Percentiles rank a stretch among this genome's conserved stretches.
Conservation (phyloP, 1,140 invertebrate genomes). For the Ptiloglossa arizonensis region DNA sequence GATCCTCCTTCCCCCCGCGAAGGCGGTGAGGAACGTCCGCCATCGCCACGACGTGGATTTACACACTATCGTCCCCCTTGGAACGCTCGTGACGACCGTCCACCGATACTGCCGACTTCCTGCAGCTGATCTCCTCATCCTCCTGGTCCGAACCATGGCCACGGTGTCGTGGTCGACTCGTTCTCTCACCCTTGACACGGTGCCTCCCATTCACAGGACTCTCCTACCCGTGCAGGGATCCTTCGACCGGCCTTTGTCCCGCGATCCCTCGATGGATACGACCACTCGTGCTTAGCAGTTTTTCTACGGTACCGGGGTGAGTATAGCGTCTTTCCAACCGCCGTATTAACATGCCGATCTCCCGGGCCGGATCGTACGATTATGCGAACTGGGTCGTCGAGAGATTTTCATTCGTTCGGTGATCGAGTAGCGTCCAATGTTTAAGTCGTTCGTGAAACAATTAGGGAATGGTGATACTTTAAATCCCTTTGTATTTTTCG, state of each 20-base stretch:
- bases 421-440: too few species aligned
- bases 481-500: too few species aligned
- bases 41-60: constrained; percentile 7
- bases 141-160: too few species aligned
- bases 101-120: constrained; percentile 28
- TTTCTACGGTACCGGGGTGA: constrained; percentile 21
- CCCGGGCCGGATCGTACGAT: not conserved
- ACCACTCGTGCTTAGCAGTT: constrained; percentile 1
- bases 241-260: not conserved
- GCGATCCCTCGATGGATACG: constrained; percentile 26
- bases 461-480: too few species aligned
- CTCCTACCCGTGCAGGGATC: not conserved
- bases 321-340: not conserved
- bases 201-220: constrained; percentile 40
- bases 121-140: constrained; percentile 39
- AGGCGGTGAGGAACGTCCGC: constrained; percentile 3
- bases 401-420: too few species aligned
- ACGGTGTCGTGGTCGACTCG: constrained; percentile 37
- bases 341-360: constrained; percentile 11
- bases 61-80: constrained; percentile 17
- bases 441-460: too few species aligned
- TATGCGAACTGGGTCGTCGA: not conserved
- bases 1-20: constrained; percentile 56
- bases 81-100: constrained; percentile 48
- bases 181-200: constrained; percentile 61